Evolutionary conservation across 2,113 vertebrate species (phyloP), one percentile per base, ranked within the genome.

Genomic region (Plecotus auritus): DNA sequence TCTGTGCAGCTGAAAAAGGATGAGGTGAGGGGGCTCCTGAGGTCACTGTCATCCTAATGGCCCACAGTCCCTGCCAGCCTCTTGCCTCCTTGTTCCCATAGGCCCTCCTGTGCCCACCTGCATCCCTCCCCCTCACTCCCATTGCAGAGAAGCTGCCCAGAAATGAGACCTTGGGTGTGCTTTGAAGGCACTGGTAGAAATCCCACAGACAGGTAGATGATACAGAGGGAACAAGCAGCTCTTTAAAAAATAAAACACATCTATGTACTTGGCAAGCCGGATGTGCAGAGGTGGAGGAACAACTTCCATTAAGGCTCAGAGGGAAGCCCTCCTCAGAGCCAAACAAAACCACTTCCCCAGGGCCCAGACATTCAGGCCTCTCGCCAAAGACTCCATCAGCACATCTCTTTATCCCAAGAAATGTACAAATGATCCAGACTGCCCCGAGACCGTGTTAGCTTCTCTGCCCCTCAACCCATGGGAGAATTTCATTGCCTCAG

Each of bases 201-300:
- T 26, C 45, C 61, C 37, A 37, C 0, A 49, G 85, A 64, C 51
- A 82, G 54, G 51, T 9, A 56, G 70, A 28, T 32, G 66, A 56
- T n/a, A 42, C 0, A 54, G 20, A 70, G 32, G 11, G 42, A 90
- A 12, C 11, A 72, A 66, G n/a, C 1, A 0, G 23, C 42, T 87
- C 91, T 93, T 77, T 13, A 42, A 40, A 61, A 80, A 64, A 69
- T 56, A 42, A 64, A 91, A 59, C 30, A 20, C 64, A 35, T 32
- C 66, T 61, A 81, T 51, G 14, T 64, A 18, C 80, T 81, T 70
- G 77, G 77, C 49, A 88, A 92, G 26, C 51, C 23, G 56, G 30
- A 1, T 0, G 11, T 5, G 9, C 10, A 66, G 32, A 40, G 69
- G 32, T 54, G 35, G 42, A 92, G 42, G 35, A n/a, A 69, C 18